Base-by-base conservation (phyloP, 2,113 vertebrate species). In the Brachionichthys hirsutus region DNA sequence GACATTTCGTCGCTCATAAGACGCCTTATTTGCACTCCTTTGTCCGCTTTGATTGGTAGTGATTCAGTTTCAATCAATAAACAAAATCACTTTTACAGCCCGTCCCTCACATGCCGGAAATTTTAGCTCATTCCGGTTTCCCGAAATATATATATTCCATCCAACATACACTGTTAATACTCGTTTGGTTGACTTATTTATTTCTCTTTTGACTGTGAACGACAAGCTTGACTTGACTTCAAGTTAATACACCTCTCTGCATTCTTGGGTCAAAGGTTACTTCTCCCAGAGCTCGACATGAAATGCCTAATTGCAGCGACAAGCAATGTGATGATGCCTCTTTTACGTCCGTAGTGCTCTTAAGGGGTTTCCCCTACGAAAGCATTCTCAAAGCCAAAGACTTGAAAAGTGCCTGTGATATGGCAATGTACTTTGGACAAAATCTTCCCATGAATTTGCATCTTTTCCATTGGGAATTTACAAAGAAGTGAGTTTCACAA, bases 351-450 rank as follows among this genome's bases (percentile, higher is more conserved):
- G 77, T 51, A 66, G 84, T 82, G 80, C 78, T 83, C 83, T 88
- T 85, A 83, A 81, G 75, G 75, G 76, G 76, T 43, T 77, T 72
- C 71, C 66, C 71, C 67, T 12, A 50, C 59, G 47, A 76, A 83
- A 63, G 51, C 56, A 73, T 73, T 84, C 61, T 79, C 75, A 78
- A 81, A 81, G 80, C 89, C 89, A 89, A 88, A 89, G 82, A 88
- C 70, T 70, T 86, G 78, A 67, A 83, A 90, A 90, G 89, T 90
- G 87, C 87, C 89, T 90, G n/a, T n/a, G 52, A 54, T 60, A 81
- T 66, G 86, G 88, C 87, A 83, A 55, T 42, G 51, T 67, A 70
- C 61, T 63, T 72, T 67, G 69, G 65, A 76, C 55, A 54, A 45
- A 66, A 34, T 34, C 14, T 57, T 38, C 45, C 2, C 14, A 67